phyloP scores from a whole-genome alignment of 2,797 vertebrate species.

The Odontamblyopus rebecca region DNA sequence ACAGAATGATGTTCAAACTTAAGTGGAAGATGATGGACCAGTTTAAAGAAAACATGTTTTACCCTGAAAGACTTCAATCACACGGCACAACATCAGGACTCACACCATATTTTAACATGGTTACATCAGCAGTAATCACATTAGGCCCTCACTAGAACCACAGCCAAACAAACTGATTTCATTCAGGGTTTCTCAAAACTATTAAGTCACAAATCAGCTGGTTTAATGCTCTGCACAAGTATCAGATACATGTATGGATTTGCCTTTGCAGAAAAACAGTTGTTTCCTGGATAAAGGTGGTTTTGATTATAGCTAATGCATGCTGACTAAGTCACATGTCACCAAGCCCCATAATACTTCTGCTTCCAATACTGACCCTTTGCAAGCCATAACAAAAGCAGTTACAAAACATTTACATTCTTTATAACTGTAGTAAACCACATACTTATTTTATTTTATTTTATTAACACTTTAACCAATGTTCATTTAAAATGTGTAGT shows the following conservation, averaged over 20 bases:
- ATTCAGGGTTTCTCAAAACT: neutral
- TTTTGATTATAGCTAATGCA: slow-evolving; percentile 13
- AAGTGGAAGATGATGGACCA: neutral
- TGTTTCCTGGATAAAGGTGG: slow-evolving; percentile 1
- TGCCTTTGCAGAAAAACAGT: neutral
- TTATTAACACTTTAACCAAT: neutral
- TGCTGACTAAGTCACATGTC: slow-evolving; percentile 8
- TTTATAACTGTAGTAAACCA: neutral
- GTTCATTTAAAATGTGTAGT: neutral
- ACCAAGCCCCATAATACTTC: neutral
- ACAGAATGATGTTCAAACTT: neutral
- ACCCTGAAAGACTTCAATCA: slow-evolving; percentile 15
- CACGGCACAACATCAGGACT: neutral
- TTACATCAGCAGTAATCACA: slow-evolving; percentile 10
- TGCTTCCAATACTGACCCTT: neutral
- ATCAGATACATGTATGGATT: neutral
- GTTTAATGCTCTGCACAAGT: neutral
- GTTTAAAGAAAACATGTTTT: neutral
- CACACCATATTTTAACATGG: neutral
- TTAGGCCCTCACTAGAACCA: neutral
- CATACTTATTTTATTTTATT: neutral
- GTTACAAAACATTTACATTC: neutral
- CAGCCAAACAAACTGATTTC: slow-evolving; percentile 7
- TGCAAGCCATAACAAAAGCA: neutral
- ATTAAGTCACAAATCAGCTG: neutral